These are phyloP conservation scores for Metacarcinus magister DNA, from an alignment of 2,888 invertebrate genomes.

Conservation along the genomic window DNA sequence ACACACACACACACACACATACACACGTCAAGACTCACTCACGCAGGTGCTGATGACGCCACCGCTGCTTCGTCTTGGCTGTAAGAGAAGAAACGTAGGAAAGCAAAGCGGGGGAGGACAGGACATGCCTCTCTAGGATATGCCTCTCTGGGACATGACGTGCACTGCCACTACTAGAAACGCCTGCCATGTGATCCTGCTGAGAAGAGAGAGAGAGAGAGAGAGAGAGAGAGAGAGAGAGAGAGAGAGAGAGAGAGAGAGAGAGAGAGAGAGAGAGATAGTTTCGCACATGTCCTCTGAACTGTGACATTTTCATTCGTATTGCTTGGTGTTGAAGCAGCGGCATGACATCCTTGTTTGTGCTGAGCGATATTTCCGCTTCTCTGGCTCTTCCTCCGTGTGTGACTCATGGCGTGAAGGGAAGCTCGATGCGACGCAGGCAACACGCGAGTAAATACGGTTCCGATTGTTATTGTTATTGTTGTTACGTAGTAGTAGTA, in stretches of 20 bases:
- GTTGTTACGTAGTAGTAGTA: slow-evolving; percentile 33
- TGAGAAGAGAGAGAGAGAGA: not conserved
- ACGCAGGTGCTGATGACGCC: not conserved
- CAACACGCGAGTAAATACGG: not conserved
- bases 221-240: not conserved
- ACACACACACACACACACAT: no score
- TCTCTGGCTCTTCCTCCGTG: not conserved
- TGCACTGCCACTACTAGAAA: not conserved
- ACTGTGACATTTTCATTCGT: not conserved
- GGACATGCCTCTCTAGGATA: not conserved
- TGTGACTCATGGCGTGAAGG: slow-evolving; percentile 6
- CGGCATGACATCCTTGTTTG: slow-evolving; percentile 39
- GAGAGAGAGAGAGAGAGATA: not conserved
- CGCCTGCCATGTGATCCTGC: not conserved
- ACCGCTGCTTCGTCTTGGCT: not conserved
- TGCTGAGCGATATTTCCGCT: not conserved
- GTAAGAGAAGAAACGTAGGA: not conserved
- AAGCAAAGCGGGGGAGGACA: not conserved
- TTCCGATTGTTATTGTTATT: not conserved
- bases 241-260: no score
- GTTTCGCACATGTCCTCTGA: not conserved
- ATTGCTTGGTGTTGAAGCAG: slow-evolving; percentile 11
- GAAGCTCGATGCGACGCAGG: not conserved
- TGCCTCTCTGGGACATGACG: not conserved
- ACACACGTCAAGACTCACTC: not conserved